Conservation (phyloP, 2,888 invertebrate genomes). For the Drosophila quinaria region DNA sequence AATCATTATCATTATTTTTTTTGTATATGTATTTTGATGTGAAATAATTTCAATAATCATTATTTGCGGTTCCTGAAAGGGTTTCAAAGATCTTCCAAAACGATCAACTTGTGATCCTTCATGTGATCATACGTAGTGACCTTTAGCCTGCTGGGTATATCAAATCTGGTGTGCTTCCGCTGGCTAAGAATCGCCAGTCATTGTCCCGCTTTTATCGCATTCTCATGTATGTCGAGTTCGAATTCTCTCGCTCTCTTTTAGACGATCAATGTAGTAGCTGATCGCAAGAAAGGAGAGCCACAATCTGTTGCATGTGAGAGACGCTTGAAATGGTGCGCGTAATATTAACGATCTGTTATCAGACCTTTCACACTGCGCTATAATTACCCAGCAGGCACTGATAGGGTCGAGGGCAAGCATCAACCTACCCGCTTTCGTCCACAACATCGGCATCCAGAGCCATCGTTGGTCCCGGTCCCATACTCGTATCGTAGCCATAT, state of each 20-base stretch:
- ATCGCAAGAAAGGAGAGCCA: conserved; percentile 1
- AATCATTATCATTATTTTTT: too few species aligned
- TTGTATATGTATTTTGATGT: too few species aligned
- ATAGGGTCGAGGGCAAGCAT: conserved; percentile 60
- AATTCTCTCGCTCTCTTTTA: neutral
- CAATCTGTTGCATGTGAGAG: conserved; percentile 29
- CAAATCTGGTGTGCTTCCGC: conserved; percentile 54
- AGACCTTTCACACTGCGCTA: conserved; percentile 66
- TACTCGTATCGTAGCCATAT: conserved; percentile 33
- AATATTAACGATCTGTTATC: conserved; percentile 80
- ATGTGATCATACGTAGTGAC: conserved; percentile 40
- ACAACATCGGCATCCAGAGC: conserved; percentile 47
- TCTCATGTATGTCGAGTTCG: neutral
- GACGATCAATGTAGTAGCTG: neutral
- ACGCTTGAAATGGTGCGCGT: conserved; percentile 74
- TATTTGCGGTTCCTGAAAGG: too few species aligned
- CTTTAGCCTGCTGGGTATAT: conserved; percentile 36
- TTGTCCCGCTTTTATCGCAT: conserved; percentile 15
- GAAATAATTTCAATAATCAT: too few species aligned
- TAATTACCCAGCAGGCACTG: conserved; percentile 66
- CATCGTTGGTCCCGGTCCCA: conserved; percentile 24
- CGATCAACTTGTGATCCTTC: conserved; percentile 32
- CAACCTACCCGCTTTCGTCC: conserved; percentile 75
- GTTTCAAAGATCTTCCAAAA: neutral
- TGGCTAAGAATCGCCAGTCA: conserved; percentile 39